These are phyloP conservation scores for Peromyscus californicus DNA, from an alignment of 2,113 vertebrate species.

Conservation along the genomic window DNA sequence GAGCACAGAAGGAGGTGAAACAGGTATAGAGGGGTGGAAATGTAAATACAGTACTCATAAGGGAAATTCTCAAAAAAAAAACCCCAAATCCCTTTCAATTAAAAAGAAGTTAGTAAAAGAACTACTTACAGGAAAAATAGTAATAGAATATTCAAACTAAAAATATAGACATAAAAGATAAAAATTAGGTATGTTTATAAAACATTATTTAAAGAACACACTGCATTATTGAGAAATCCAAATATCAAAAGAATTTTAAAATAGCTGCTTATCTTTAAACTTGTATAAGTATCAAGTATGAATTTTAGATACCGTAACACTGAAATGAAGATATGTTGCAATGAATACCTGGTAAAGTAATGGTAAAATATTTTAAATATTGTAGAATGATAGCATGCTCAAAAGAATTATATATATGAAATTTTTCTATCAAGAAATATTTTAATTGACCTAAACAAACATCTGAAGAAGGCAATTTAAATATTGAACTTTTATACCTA, in stretches of 20 bases:
- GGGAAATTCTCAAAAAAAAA: not conserved
- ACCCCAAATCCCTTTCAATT: not conserved
- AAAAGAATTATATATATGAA: not conserved
- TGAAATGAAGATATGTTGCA: slow-evolving; percentile 33
- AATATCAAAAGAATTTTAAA: not conserved
- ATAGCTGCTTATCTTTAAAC: not conserved
- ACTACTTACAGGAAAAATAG: not conserved
- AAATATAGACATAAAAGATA: not conserved
- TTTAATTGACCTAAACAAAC: not conserved
- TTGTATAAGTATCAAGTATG: not conserved
- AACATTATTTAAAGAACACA: not conserved
- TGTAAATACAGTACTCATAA: not conserved
- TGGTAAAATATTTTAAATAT: slow-evolving; percentile 40
- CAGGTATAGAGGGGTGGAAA: not conserved
- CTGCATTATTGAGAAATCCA: slow-evolving; percentile 7
- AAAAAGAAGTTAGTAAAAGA: slow-evolving; percentile 12
- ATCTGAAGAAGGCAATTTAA: not conserved
- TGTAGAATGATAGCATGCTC: not conserved
- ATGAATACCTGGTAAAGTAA: not conserved
- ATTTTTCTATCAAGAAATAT: not conserved
- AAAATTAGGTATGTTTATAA: not conserved
- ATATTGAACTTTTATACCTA: not conserved
- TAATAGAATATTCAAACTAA: not conserved
- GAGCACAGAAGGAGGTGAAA: not conserved
- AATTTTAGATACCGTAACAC: not conserved